Evolutionary conservation across 2,113 vertebrate species (phyloP), one percentile per base, ranked within the genome.

Genomic region (Pterocles orientalis): DNA sequence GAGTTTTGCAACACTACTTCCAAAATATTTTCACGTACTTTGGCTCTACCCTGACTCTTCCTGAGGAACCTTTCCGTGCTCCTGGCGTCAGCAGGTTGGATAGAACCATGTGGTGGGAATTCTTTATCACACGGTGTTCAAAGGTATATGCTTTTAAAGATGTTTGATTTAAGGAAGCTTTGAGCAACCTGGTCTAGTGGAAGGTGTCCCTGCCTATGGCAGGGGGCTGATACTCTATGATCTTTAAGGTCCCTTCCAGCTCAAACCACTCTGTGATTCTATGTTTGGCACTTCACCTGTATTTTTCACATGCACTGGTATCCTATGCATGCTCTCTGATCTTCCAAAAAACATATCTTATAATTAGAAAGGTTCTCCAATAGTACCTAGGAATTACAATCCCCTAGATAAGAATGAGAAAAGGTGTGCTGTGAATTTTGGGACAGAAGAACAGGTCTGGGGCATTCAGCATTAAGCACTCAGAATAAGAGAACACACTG

Each of bases 31-130:
- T 12, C 21, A 1, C 8, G 31, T 41, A 29, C 65, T 71, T 62
- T 9, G 56, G 41, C 31, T 66, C n/a, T 50, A 15, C 45, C 51
- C 64, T 58, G 36, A 64, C 11, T 24, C 70, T 96, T 72, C 66
- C 43, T 70, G n/a, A 65, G 58, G 86, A 51, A 48, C 58, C 50
- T 56, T 19, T 2, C 62, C 39, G 53, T 16, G 45, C 19, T 78
- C 39, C 73, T 54, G 36, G 16, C 69, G 33, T 1, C 64, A 47
- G 7, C 28, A 61, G 26, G 8, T 3, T 80, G 43, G 24, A 3
- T 14, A 41, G 51, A 56, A 45, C 2, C 1, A 1, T 0, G 10
- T 2, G 34, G 60, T 1, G 33, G 64, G 53, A 48, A n/a, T 28
- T 10, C 26, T 19, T 17, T 4, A 41, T 36, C 23, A 7, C 29